Conservation (phyloP, 1,140 invertebrate species). For the Helicorthomorpha holstii region DNA sequence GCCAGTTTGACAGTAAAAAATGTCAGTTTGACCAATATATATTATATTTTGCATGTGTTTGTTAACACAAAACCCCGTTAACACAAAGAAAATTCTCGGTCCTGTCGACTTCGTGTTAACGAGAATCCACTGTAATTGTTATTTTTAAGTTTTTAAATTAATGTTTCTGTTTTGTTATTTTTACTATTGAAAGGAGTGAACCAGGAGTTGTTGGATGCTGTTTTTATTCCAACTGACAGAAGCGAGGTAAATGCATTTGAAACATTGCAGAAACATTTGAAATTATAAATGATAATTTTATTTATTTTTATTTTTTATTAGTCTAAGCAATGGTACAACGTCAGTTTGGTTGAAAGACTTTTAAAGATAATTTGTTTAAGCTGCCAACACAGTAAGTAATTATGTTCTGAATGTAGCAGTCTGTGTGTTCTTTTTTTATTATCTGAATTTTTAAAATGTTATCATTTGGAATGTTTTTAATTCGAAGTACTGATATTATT, state of each 20-base stretch:
- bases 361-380: conserved; percentile 59
- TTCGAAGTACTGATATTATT: neutral
- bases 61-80: too few species aligned
- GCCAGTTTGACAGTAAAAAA: too few species aligned
- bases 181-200: conserved; percentile 43
- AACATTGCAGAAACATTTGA: neutral
- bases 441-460: too few species aligned
- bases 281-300: conserved; percentile 4
- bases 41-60: too few species aligned
- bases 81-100: too few species aligned
- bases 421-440: too few species aligned
- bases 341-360: conserved; percentile 54
- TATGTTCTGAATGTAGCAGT: too few species aligned
- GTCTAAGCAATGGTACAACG: conserved; percentile 44
- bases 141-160: too few species aligned
- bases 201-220: conserved; percentile 47
- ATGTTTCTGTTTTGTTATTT: conserved; percentile 3
- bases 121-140: too few species aligned
- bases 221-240: conserved; percentile 35
- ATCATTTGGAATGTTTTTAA: too few species aligned
- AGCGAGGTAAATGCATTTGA: conserved; percentile 21
- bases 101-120: too few species aligned
- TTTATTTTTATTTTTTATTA: conserved; percentile 7
- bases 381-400: conserved; percentile 42
- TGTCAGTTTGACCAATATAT: too few species aligned